These are phyloP conservation scores for Eclectus roratus DNA, from an alignment of 2,113 vertebrate genomes.

Conservation along the genomic window DNA sequence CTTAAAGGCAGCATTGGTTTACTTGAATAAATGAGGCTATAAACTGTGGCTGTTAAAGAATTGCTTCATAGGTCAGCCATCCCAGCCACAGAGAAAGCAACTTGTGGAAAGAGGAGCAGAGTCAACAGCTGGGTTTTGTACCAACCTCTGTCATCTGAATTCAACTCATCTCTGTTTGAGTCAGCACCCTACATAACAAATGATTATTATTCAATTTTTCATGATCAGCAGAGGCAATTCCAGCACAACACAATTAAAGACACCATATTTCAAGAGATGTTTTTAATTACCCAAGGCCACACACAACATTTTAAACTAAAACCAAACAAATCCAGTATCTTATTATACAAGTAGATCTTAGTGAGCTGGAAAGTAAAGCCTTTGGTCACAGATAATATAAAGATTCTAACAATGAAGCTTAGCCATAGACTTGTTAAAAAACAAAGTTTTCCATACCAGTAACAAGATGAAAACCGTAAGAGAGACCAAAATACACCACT, in stretches of 20 bases:
- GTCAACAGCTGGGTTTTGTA: constrained; percentile 5
- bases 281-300: not conserved
- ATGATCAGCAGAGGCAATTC: not conserved
- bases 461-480: not conserved
- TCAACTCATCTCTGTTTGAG: not conserved
- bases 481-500: not conserved
- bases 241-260: not conserved
- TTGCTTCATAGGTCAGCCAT: not conserved
- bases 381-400: not conserved
- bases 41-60: not conserved
- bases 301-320: not conserved
- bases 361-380: not conserved
- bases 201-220: not conserved
- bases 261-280: not conserved
- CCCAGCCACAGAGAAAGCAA: not conserved
- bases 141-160: constrained; percentile 2
- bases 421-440: not conserved
- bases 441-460: not conserved
- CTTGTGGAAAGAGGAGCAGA: not conserved
- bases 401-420: not conserved
- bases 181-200: not conserved
- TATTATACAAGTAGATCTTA: not conserved
- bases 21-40: not conserved
- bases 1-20: not conserved
- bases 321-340: not conserved